Percentiles rank a stretch among this genome's conserved stretches.
These are phyloP conservation scores for Embidobia sp. DNA, from an alignment of 2,888 invertebrate species.

Conservation along the genomic window DNA sequence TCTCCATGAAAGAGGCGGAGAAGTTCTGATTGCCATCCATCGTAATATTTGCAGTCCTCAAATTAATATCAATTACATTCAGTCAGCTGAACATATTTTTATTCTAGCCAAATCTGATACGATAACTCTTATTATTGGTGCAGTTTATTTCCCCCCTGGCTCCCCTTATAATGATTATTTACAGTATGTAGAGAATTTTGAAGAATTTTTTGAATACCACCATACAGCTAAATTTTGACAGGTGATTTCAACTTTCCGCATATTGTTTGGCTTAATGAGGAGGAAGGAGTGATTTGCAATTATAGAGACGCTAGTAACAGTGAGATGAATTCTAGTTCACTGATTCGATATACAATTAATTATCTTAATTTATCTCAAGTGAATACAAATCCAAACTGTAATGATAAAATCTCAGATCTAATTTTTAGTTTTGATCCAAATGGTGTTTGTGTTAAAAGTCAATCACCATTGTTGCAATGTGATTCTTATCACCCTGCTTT, in stretches of 20 bases:
- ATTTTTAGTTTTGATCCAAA: not conserved
- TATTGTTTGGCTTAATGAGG: not conserved
- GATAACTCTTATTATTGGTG: not conserved
- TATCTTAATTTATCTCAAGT: constrained; percentile 9
- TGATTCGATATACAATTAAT: constrained; percentile 1
- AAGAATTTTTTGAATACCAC: not conserved
- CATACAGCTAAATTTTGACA: not conserved
- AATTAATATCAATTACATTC: no score
- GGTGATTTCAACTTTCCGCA: constrained; percentile 8
- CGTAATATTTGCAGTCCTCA: not conserved
- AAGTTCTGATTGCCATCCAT: not conserved
- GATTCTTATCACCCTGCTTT: constrained; percentile 9
- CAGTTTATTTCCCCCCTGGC: not conserved
- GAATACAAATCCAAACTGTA: not conserved
- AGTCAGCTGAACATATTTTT: not conserved
- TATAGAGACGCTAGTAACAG: not conserved
- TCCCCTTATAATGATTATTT: not conserved
- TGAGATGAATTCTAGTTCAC: not conserved
- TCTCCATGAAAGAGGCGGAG: not conserved
- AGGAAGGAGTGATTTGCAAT: not conserved
- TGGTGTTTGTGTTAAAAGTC: not conserved
- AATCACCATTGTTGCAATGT: not conserved
- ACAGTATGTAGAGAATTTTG: not conserved
- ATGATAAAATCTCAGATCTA: not conserved
- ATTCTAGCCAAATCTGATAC: not conserved